Evolutionary conservation across 2,113 vertebrate genomes (phyloP).

Genomic region (Leiothrix lutea): DNA sequence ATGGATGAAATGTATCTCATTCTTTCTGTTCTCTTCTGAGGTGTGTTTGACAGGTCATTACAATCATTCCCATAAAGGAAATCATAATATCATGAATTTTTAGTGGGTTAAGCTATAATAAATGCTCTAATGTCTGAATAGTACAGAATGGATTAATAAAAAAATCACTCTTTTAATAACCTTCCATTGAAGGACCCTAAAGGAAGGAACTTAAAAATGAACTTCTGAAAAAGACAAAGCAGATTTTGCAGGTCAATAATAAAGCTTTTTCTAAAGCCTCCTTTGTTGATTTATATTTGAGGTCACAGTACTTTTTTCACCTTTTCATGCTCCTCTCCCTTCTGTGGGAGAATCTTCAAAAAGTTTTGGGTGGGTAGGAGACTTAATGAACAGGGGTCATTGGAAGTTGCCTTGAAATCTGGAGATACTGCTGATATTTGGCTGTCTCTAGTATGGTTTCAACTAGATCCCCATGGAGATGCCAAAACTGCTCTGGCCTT

Average conservation of each 20-base stretch:
- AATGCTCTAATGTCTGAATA: not conserved
- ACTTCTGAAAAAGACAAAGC: not conserved
- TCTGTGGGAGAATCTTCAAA: not conserved
- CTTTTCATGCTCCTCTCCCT: not conserved
- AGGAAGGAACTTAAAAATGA: not conserved
- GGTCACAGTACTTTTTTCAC: not conserved
- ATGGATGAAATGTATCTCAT: rapidly evolving
- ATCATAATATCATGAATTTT: not conserved
- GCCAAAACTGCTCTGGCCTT: not conserved
- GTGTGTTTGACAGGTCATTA: not conserved
- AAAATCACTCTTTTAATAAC: not conserved
- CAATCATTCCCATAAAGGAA: not conserved
- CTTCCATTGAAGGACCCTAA: not conserved
- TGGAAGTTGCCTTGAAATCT: not conserved
- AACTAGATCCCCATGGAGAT: not conserved
- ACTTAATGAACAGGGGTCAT: not conserved
- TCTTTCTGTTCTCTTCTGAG: not conserved
- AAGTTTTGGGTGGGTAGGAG: not conserved
- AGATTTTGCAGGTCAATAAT: not conserved
- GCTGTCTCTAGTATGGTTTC: not conserved
- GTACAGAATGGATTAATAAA: not conserved
- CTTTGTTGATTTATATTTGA: not conserved
- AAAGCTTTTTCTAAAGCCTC: not conserved
- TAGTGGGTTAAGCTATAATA: not conserved
- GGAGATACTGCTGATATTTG: not conserved